Evolutionary conservation across 2,113 vertebrate genomes (phyloP), one percentile per base, ranked within the genome.

Genomic region (Sturnira hondurensis): DNA sequence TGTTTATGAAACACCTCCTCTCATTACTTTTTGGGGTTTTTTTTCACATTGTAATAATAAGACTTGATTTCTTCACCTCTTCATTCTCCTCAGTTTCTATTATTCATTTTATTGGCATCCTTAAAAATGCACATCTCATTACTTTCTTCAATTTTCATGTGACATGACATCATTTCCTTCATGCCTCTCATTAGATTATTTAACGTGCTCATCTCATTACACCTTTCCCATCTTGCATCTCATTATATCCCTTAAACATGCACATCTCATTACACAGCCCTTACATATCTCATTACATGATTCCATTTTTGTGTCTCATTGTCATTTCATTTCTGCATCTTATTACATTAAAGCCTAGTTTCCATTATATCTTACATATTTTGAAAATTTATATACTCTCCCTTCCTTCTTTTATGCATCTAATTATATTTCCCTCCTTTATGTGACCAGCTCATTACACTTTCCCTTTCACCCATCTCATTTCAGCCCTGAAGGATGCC

Each of bases 141-240:
- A 96, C 95, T 96, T 97, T 87, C 90, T 97, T 92, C 94, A 92
- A 93, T 97, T 97, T 98, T 91, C 97, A 96, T 97, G 94, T 97
- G 95, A 97, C 96, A 89, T 97, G 97, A 98, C 97, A 98, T 98
- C 97, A 97, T 98, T 97, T 96, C 97, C 96, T 98, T 97, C 85
- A 91, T 96, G 96, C 67, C 94, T 81, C 94, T 97, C 97, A 98
- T 98, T 98, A 98, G 92, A 97, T 98, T 97, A 95, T 97, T 98
- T 97, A 98, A 97, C 41, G 11, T 61, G 77, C 91, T 94, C 94
- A 83, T 95, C 92, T 96, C 97, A 95, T 98, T 98, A 95, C 95
- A 97, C 95, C 92, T 97, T 97, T 89, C 96, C 94, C 74, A 89
- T 96, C 93, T 92, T 96, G 96, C 96, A 97, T 97, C 95, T 97